Evolutionary conservation across 2,113 vertebrate species (phyloP).

Genomic region (Sardina pilchardus): DNA sequence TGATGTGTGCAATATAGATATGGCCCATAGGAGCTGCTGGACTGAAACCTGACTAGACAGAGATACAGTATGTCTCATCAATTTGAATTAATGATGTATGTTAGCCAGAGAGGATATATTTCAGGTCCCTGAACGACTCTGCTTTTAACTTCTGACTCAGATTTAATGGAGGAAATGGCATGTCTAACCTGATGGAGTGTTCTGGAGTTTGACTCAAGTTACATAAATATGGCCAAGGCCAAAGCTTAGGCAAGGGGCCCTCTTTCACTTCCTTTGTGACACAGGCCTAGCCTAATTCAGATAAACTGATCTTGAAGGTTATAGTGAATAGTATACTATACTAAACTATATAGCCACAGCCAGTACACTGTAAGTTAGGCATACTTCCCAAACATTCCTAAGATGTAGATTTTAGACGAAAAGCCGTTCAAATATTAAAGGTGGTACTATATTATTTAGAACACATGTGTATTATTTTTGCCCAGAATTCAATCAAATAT

Average conservation of each 20-base stretch:
- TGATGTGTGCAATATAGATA: not conserved
- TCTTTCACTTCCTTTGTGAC: not conserved
- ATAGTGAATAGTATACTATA: not conserved
- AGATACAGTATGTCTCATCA: not conserved
- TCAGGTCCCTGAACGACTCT: not conserved
- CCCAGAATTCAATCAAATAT: not conserved
- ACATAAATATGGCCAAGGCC: not conserved
- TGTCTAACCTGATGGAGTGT: not conserved
- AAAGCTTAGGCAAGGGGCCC: not conserved
- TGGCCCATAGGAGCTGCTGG: not conserved
- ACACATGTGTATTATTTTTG: not conserved
- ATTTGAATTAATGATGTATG: not conserved
- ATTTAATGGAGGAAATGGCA: not conserved
- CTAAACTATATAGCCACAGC: not conserved
- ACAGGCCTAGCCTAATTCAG: not conserved
- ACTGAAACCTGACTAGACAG: not conserved
- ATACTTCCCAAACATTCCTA: not conserved
- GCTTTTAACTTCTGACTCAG: not conserved
- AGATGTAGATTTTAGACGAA: not conserved
- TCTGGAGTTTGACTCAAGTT: not conserved
- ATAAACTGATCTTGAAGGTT: not conserved
- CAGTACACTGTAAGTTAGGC: not conserved
- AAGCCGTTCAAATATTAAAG: not conserved
- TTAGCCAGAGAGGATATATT: not conserved
- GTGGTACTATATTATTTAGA: not conserved